These are phyloP conservation scores for Antennarius striatus DNA, from an alignment of 2,113 vertebrate species.

Conservation along the genomic window DNA sequence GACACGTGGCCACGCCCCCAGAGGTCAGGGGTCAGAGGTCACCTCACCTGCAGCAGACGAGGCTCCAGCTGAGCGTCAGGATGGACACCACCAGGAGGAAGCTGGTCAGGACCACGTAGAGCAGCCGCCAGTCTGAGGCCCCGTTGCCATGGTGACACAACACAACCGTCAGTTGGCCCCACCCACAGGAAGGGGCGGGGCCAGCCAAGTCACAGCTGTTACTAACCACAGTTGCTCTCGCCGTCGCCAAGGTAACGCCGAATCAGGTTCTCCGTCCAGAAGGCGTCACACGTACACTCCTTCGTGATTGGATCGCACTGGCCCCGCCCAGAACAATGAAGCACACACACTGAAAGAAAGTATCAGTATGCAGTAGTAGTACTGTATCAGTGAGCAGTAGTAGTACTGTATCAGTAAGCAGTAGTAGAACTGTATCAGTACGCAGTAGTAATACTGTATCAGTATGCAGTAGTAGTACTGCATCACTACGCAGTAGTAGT, in stretches of 20 bases:
- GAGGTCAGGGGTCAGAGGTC: not conserved
- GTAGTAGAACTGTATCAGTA: no score
- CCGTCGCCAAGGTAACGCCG: conserved; percentile 82
- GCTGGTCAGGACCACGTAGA: conserved; percentile 82
- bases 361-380: no score
- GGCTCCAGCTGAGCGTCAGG: conserved; percentile 82
- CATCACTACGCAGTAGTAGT: no score
- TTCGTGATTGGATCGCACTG: conserved; percentile 90
- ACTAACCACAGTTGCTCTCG: conserved; percentile 89
- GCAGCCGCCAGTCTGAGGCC: conserved; percentile 88
- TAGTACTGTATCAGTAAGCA: no score
- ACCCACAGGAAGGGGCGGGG: no score
- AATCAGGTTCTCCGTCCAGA: conserved; percentile 91
- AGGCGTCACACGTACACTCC: conserved; percentile 86
- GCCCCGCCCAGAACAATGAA: conserved; percentile 86
- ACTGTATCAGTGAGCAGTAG: no score
- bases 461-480: no score
- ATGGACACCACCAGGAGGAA: conserved; percentile 77
- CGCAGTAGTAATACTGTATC: no score
- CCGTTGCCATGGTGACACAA: no score
- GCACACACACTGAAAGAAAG: conserved; percentile 83
- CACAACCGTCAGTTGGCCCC: not conserved
- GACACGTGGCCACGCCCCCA: not conserved
- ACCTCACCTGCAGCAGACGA: conserved; percentile 91
- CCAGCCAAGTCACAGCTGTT: not conserved